Evolutionary conservation across 2,888 invertebrate genomes (phyloP).

Genomic region (Caradrina clavipalpis): DNA sequence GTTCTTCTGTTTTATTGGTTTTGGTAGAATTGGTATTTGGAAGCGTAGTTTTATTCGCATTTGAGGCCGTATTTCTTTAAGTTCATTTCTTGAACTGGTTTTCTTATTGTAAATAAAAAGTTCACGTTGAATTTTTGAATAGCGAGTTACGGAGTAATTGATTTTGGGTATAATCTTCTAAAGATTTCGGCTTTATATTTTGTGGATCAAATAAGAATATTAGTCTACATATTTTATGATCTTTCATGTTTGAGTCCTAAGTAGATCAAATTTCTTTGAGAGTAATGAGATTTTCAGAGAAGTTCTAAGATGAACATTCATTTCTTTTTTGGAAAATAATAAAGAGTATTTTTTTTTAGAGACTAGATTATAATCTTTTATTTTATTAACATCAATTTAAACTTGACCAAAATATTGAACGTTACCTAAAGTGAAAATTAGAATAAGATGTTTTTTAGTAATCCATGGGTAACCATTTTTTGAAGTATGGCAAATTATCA

Average conservation of each 20-base stretch:
- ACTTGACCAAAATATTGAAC: too few species aligned
- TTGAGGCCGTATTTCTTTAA: constrained; percentile 13
- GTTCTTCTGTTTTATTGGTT: constrained; percentile 34
- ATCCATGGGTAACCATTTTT: too few species aligned
- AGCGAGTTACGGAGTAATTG: constrained; percentile 24
- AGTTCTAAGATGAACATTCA: background rate
- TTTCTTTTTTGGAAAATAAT: background rate
- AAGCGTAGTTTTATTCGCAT: constrained; percentile 22
- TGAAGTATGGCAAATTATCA: too few species aligned
- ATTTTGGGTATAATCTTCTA: background rate
- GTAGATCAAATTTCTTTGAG: constrained; percentile 5
- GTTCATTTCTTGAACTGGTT: background rate
- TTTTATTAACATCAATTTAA: background rate
- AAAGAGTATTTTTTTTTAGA: background rate
- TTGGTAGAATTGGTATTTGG: constrained; percentile 26
- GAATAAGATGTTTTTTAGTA: too few species aligned
- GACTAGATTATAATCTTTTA: background rate
- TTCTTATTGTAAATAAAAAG: background rate
- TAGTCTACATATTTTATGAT: constrained; percentile 9
- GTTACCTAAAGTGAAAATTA: too few species aligned
- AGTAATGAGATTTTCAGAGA: constrained; percentile 10
- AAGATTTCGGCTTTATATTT: constrained; percentile 2
- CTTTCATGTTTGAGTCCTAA: background rate
- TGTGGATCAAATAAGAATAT: constrained; percentile 5
- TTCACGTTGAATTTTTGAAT: background rate